Conservation (phyloP, 2,113 vertebrate species). For the Alethe diademata region DNA sequence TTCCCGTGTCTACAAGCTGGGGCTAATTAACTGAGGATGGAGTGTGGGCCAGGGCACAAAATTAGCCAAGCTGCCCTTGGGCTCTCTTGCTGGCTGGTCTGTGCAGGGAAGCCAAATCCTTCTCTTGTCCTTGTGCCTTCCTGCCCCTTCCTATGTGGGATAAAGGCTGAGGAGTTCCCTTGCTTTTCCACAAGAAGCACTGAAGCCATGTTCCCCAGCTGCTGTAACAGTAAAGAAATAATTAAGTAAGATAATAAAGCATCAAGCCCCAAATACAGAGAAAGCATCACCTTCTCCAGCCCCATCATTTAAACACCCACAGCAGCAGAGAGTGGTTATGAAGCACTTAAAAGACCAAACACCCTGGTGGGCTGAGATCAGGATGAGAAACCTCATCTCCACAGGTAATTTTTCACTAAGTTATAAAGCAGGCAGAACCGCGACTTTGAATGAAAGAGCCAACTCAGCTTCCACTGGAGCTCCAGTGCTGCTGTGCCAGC, state of each 20-base stretch:
- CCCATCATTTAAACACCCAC: not conserved
- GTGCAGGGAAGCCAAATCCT: not conserved
- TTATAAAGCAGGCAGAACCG: not conserved
- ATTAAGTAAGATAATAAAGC: not conserved
- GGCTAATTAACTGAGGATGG: not conserved
- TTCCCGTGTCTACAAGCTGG: not conserved
- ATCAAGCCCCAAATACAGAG: not conserved
- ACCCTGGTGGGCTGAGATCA: not conserved
- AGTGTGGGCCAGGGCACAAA: not conserved
- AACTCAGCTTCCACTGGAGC: conserved; percentile 22
- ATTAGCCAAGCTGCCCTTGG: not conserved
- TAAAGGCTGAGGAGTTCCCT: not conserved
- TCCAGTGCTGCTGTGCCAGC: not conserved
- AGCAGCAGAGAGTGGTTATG: not conserved
- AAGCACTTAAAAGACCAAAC: conserved; percentile 11
- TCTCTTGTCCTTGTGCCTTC: not conserved
- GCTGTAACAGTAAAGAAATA: not conserved
- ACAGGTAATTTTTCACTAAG: conserved; percentile 13
- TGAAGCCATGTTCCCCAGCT: not conserved
- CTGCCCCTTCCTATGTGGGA: accelerated
- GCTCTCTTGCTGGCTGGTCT: not conserved
- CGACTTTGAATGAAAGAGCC: conserved; percentile 42
- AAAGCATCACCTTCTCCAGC: not conserved
- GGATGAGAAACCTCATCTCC: not conserved
- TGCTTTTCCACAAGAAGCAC: not conserved